Conservation (phyloP, 1,140 invertebrate species). For the Cotesia glomerata region DNA sequence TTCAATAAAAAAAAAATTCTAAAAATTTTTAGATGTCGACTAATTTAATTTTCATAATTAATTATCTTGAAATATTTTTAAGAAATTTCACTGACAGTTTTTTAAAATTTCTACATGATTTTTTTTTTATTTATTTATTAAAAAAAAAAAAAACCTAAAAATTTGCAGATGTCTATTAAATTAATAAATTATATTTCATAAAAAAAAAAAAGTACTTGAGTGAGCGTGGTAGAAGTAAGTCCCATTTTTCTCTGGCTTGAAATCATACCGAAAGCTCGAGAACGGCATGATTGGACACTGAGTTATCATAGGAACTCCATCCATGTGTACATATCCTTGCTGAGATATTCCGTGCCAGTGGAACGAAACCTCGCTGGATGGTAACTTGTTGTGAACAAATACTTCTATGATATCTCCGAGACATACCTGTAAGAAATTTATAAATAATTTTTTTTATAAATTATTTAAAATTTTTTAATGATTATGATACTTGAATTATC, state of each 20-base stretch:
- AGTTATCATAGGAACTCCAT: conserved; percentile 68
- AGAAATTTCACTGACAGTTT: too few relatives aligned
- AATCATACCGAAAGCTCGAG: conserved; percentile 64
- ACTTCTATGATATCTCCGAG: conserved; percentile 71
- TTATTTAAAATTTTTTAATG: conserved; percentile 46
- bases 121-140: too few relatives aligned
- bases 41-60: too few relatives aligned
- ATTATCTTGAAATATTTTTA: too few relatives aligned
- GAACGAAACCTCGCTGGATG: conserved; percentile 42
- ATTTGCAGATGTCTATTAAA: too few relatives aligned
- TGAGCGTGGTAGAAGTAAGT: conserved; percentile 71
- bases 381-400: conserved; percentile 69
- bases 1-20: too few relatives aligned
- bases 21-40: too few relatives aligned
- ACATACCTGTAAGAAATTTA: conserved; percentile 67
- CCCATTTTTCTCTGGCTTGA: conserved; percentile 62
- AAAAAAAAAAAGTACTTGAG: conserved; percentile 54
- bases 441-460: neutral
- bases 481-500: too few relatives aligned
- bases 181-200: neutral
- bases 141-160: too few relatives aligned
- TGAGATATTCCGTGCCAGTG: conserved; percentile 59
- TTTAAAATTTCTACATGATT: too few relatives aligned
- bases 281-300: conserved; percentile 68
- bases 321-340: conserved; percentile 60